Conservation (phyloP, 2,797 vertebrate species). For the Trematomus bernacchii region DNA sequence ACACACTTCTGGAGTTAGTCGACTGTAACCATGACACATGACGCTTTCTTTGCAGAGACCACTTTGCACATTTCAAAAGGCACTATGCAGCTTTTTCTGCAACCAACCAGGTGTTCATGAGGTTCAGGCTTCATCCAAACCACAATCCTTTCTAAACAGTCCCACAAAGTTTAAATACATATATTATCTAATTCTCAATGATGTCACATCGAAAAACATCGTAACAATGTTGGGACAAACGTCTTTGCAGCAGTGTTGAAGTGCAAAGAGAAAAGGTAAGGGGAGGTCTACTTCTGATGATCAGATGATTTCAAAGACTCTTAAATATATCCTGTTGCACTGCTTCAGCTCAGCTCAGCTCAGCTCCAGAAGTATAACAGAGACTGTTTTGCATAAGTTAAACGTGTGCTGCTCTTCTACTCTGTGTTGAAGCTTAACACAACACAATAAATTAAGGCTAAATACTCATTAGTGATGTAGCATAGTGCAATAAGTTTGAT, state of each 20-base stretch:
- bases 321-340: not conserved
- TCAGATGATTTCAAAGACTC: not conserved
- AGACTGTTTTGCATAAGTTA: not conserved
- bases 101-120: no score
- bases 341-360: constrained; percentile 6
- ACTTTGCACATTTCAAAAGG: not conserved
- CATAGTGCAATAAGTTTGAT: constrained; percentile 30
- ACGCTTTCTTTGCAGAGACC: not conserved
- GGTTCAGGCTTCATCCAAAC: not conserved
- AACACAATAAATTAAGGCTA: constrained; percentile 32
- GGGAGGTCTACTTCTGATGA: not conserved
- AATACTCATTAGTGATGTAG: constrained; percentile 9
- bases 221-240: not conserved
- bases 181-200: not conserved
- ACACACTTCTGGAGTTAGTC: not conserved
- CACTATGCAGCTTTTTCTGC: no score
- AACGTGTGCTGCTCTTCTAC: no score
- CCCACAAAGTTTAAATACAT: not conserved
- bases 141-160: not conserved
- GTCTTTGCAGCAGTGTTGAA: not conserved
- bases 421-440: not conserved
- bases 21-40: not conserved
- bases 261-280: not conserved
- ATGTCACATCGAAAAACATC: not conserved
- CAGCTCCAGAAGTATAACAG: not conserved